These are phyloP conservation scores for Pangasius krempfi DNA, from an alignment of 2,797 vertebrate genomes.

Conservation along the genomic window DNA sequence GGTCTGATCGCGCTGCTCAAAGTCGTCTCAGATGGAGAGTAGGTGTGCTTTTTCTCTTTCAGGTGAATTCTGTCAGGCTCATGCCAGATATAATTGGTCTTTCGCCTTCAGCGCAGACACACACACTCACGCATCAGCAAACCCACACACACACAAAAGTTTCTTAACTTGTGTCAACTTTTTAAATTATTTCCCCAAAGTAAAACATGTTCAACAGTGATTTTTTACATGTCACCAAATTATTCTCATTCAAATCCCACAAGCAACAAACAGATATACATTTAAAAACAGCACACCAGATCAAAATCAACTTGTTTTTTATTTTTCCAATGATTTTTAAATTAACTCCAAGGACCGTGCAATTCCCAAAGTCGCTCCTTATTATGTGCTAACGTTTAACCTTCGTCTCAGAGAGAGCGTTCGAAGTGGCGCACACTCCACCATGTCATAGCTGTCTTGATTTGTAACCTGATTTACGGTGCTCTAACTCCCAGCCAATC, in stretches of 20 bases:
- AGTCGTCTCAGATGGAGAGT: constrained; percentile 35
- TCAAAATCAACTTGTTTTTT: neutral
- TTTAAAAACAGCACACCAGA: neutral
- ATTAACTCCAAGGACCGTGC: neutral
- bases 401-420: constrained; percentile 27
- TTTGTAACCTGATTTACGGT: constrained; percentile 72
- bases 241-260: neutral
- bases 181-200: constrained; percentile 13
- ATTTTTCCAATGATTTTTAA: constrained; percentile 9
- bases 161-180: constrained; percentile 42
- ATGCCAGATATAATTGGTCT: constrained; percentile 49
- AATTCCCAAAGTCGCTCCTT: constrained; percentile 16
- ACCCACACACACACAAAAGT: constrained; percentile 8
- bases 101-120: constrained; percentile 32
- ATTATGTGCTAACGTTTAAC: constrained; percentile 42
- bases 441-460: constrained; percentile 65
- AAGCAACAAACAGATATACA: neutral
- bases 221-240: neutral
- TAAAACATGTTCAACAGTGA: neutral
- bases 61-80: constrained; percentile 42
- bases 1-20: constrained; percentile 36
- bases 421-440: constrained; percentile 45
- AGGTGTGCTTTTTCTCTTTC: constrained; percentile 45
- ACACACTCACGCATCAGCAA: constrained; percentile 5
- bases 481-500: constrained; percentile 74